These are phyloP conservation scores for Heterodera filipjevi DNA, from an alignment of 2,888 invertebrate genomes.

Conservation along the genomic window DNA sequence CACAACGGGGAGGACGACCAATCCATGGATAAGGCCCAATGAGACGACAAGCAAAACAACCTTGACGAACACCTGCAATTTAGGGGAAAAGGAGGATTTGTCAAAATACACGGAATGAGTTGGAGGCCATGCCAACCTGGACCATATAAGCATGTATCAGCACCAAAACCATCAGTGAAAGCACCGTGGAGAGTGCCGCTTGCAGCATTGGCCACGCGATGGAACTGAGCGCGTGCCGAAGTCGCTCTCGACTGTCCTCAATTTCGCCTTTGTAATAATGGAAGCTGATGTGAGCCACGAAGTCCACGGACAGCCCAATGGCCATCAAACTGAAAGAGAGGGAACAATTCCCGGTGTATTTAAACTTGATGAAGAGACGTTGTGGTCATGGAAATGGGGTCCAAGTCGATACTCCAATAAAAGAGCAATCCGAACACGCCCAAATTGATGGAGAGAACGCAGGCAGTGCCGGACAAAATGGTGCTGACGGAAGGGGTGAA, in stretches of 20 bases:
- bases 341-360: not conserved
- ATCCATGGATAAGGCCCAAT: slow-evolving; percentile 59
- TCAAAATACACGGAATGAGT: no score
- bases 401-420: slow-evolving; percentile 36
- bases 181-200: slow-evolving; percentile 61
- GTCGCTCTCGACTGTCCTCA: slow-evolving; percentile 31
- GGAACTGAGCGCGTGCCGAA: slow-evolving; percentile 47
- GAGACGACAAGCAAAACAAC: slow-evolving; percentile 56
- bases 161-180: slow-evolving; percentile 51
- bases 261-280: slow-evolving; percentile 65
- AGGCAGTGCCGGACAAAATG: slow-evolving; percentile 56
- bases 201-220: slow-evolving; percentile 65
- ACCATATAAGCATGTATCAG: slow-evolving; percentile 64
- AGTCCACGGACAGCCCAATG: slow-evolving; percentile 64
- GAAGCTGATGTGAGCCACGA: slow-evolving; percentile 63
- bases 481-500: slow-evolving; percentile 62
- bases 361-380: not conserved
- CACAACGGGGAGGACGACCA: slow-evolving; percentile 61
- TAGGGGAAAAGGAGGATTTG: no score
- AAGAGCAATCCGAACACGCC: slow-evolving; percentile 58
- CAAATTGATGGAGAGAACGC: slow-evolving; percentile 62
- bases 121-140: slow-evolving; percentile 39
- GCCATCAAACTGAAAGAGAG: slow-evolving; percentile 46
- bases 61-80: slow-evolving; percentile 55
- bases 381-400: slow-evolving; percentile 37